Conservation (phyloP, 2,113 vertebrate species). For the Pionites leucogaster region DNA sequence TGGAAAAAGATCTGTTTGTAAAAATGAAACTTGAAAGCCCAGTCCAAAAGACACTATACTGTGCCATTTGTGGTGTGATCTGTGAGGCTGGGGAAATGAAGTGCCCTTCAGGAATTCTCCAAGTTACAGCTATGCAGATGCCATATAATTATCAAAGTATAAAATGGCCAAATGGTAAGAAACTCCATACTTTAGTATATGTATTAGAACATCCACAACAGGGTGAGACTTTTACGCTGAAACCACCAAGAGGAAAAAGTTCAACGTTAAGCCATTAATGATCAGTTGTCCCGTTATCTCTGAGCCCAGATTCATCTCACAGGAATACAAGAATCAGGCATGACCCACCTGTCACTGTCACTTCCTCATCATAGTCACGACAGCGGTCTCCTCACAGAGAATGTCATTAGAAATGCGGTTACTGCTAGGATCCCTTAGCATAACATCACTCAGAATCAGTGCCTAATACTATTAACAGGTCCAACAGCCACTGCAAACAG, state of each 20-base stretch:
- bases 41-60: neutral
- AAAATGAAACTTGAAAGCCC: neutral
- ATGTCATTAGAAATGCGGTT: constrained; percentile 32
- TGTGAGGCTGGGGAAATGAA: neutral
- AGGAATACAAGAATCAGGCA: neutral
- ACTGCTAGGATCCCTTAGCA: neutral
- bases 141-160: neutral
- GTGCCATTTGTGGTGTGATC: neutral
- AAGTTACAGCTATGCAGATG: neutral
- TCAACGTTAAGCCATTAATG: neutral
- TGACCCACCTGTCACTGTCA: neutral
- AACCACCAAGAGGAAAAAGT: neutral
- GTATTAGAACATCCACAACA: neutral
- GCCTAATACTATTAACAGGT: neutral
- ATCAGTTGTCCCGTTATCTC: neutral
- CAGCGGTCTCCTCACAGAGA: neutral
- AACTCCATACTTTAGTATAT: neutral
- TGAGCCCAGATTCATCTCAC: neutral
- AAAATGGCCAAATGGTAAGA: neutral
- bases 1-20: neutral
- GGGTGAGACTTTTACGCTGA: neutral
- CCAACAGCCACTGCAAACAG: neutral
- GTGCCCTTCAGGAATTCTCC: neutral
- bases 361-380: neutral
- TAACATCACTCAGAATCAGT: constrained; percentile 11